These are phyloP conservation scores for Sapajus apella DNA, from an alignment of 2,113 vertebrate species.

Conservation along the genomic window DNA sequence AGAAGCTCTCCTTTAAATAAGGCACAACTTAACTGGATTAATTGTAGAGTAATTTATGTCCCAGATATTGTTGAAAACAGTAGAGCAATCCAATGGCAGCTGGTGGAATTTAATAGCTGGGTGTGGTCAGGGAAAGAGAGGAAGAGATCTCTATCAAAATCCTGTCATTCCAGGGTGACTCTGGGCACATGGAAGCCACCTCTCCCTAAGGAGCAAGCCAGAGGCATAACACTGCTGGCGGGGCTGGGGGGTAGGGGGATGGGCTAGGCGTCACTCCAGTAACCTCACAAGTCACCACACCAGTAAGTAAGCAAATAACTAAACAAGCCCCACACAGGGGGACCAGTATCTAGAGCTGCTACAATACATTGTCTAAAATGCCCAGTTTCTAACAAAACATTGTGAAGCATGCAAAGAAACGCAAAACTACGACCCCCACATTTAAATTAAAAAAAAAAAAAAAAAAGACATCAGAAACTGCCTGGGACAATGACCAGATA, in stretches of 20 bases:
- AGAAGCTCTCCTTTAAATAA: neutral
- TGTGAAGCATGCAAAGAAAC: neutral
- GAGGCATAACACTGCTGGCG: rapidly evolving
- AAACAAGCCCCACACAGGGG: too few species aligned
- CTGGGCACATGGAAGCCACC: too few species aligned
- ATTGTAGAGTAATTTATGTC: neutral
- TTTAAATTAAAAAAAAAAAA: neutral
- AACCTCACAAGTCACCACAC: neutral
- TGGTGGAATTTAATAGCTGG: neutral
- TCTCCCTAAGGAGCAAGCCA: neutral
- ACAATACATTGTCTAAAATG: neutral
- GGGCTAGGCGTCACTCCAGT: neutral
- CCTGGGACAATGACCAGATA: neutral
- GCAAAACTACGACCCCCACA: neutral
- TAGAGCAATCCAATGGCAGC: too few species aligned
- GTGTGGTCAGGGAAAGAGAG: too few species aligned
- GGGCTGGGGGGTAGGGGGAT: too few species aligned
- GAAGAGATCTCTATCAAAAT: neutral
- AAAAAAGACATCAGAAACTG: neutral
- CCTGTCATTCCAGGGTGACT: neutral
- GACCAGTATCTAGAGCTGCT: neutral
- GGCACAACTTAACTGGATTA: neutral
- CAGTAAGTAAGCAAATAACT: neutral
- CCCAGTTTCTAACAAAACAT: neutral
- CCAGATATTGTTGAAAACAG: neutral